Evolutionary conservation across 2,797 vertebrate species (phyloP).

Genomic region (Notolepis coatsorum): DNA sequence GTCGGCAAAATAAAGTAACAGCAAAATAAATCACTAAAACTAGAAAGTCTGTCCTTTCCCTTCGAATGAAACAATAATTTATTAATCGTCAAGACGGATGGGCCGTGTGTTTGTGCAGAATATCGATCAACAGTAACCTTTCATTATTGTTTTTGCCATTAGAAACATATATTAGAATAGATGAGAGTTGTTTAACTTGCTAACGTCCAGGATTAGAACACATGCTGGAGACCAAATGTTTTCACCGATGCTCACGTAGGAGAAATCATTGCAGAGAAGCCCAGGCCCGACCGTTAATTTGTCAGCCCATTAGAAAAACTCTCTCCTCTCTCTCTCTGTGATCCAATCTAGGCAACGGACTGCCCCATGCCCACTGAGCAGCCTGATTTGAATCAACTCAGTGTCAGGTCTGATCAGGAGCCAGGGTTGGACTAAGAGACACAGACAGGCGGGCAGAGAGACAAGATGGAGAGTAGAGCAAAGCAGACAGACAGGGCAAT

Average conservation of each 20-base stretch:
- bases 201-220: slow-evolving; percentile 37
- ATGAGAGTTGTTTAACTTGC: slow-evolving; percentile 68
- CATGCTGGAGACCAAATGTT: slow-evolving; percentile 52
- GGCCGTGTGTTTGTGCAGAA: slow-evolving; percentile 61
- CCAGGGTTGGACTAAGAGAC: slow-evolving; percentile 45
- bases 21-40: slow-evolving; percentile 68
- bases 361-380: slow-evolving; percentile 59
- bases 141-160: slow-evolving; percentile 79
- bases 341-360: slow-evolving; percentile 67
- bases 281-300: slow-evolving; percentile 68
- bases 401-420: slow-evolving; percentile 69
- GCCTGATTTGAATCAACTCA: slow-evolving; percentile 74
- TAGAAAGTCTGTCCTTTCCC: slow-evolving; percentile 55
- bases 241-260: slow-evolving; percentile 48
- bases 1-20: slow-evolving; percentile 40
- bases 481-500: slow-evolving; percentile 23
- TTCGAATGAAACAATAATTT: slow-evolving; percentile 71
- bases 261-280: slow-evolving; percentile 67
- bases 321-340: slow-evolving; percentile 52
- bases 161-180: slow-evolving; percentile 74
- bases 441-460: slow-evolving; percentile 47
- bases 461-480: slow-evolving; percentile 41
- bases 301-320: slow-evolving; percentile 70
- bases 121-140: slow-evolving; percentile 79
- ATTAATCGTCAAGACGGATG: slow-evolving; percentile 76